Conservation (phyloP, 2,888 invertebrate species). For the Nomada lathburiana region DNA sequence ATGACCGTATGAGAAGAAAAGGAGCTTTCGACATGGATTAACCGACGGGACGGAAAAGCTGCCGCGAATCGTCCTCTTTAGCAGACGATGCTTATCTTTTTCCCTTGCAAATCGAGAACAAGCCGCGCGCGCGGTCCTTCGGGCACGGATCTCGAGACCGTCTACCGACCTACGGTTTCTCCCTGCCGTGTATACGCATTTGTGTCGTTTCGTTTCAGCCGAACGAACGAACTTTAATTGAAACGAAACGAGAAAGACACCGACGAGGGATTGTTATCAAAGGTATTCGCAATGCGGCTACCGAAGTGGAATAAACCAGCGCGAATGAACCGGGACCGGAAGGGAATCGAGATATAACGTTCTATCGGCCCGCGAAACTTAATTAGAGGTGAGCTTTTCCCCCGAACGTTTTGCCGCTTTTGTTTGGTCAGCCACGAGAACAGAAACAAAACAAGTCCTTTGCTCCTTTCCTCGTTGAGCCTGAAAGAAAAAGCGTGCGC, state of each 20-base stretch:
- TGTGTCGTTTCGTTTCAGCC: slow-evolving; percentile 1
- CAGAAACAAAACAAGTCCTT: slow-evolving; percentile 17
- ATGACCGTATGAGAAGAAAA: slow-evolving; percentile 49
- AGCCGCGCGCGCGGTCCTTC: neutral
- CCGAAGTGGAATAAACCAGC: neutral
- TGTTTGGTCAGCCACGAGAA: slow-evolving; percentile 6
- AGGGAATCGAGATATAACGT: slow-evolving; percentile 4
- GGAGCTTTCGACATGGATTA: slow-evolving; percentile 31
- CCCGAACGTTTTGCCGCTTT: neutral
- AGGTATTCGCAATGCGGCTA: too few species aligned
- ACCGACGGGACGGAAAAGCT: slow-evolving; percentile 8
- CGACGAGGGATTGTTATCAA: neutral
- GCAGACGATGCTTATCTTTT: slow-evolving; percentile 39
- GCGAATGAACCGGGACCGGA: neutral
- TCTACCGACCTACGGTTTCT: too few species aligned
- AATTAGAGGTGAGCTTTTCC: slow-evolving; percentile 22
- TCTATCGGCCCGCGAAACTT: neutral
- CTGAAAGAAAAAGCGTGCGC: slow-evolving; percentile 53
- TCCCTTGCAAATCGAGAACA: neutral
- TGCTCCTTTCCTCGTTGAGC: slow-evolving; percentile 58
- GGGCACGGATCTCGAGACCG: neutral
- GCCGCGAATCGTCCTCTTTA: slow-evolving; percentile 11
- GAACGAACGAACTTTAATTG: slow-evolving; percentile 14
- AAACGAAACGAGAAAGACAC: neutral
- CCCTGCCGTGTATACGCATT: neutral